phyloP scores from a whole-genome alignment of 35 echinoderm and acorn worm species.

The Lytechinus variegatus region DNA sequence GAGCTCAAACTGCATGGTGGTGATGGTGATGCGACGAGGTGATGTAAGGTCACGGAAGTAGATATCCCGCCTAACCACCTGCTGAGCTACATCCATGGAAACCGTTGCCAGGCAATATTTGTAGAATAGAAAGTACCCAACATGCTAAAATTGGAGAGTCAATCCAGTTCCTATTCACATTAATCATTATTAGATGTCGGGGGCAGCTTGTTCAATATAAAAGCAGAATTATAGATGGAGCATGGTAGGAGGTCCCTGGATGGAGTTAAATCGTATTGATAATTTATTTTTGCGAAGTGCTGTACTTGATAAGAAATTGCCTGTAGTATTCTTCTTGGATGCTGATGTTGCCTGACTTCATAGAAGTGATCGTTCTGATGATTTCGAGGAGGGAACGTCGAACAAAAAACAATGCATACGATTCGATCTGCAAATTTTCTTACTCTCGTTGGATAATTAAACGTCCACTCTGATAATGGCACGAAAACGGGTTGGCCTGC shows the following conservation, averaged over 20 bases:
- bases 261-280: not conserved
- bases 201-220: not conserved
- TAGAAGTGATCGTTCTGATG: not conserved
- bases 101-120: not conserved
- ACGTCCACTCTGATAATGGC: not conserved
- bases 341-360: not conserved
- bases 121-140: not conserved
- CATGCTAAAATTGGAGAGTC: not conserved
- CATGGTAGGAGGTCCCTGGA: too few species aligned
- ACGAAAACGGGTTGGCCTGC: not conserved
- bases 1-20: not conserved
- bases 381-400: too few species aligned
- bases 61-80: constrained; percentile 6
- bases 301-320: not conserved
- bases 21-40: not conserved
- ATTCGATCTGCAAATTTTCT: too few species aligned
- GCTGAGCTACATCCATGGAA: constrained; percentile 1
- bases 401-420: too few species aligned
- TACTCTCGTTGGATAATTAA: too few species aligned
- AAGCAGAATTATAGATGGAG: not conserved
- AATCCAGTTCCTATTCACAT: not conserved
- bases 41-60: constrained; percentile 20
- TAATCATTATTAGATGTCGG: not conserved
- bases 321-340: not conserved
- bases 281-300: not conserved